Evolutionary conservation across 2,797 vertebrate species (phyloP).

Genomic region (Amazonetta brasiliensis): DNA sequence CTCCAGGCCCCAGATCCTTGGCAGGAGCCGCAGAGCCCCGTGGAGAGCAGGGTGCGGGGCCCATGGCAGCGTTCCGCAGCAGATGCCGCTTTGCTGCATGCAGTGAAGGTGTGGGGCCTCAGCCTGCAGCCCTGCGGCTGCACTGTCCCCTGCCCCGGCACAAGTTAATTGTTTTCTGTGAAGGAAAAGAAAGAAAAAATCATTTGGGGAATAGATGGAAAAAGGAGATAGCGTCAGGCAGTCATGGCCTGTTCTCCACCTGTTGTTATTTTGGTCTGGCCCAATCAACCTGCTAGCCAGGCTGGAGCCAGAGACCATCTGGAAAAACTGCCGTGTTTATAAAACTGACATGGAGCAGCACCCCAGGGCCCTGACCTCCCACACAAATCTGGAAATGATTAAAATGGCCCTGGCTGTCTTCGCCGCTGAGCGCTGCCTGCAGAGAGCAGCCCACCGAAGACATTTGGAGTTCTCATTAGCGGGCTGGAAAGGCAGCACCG

Average conservation of each 20-base stretch:
- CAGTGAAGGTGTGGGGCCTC: conserved; percentile 25
- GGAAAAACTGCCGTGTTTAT: conserved; percentile 99
- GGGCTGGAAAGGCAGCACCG: neutral
- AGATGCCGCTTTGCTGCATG: neutral
- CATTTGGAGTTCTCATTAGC: conserved; percentile 83
- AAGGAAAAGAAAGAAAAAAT: conserved; percentile 11
- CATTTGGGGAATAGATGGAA: conserved; percentile 73
- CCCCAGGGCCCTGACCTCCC: conserved; percentile 98
- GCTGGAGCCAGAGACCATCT: conserved; percentile 99
- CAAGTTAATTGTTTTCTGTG: conserved; percentile 63
- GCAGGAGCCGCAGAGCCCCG: no score
- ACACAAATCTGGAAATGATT: conserved; percentile 99
- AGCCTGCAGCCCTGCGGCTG: neutral
- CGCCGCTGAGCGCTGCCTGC: conserved; percentile 60
- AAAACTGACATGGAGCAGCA: conserved; percentile 97
- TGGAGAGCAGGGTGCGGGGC: rapidly evolving
- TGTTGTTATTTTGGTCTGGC: conserved; percentile 94
- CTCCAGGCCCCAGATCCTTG: neutral
- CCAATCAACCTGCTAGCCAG: conserved; percentile 99
- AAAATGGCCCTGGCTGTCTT: conserved; percentile 82
- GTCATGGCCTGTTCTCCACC: conserved; percentile 98
- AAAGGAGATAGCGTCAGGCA: conserved; percentile 90
- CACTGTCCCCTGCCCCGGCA: neutral
- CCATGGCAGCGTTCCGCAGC: rapidly evolving
- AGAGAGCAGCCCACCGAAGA: conserved; percentile 69